Base-by-base conservation (phyloP, 2,113 vertebrate genomes). In the Psilopsiagon aurifrons region DNA sequence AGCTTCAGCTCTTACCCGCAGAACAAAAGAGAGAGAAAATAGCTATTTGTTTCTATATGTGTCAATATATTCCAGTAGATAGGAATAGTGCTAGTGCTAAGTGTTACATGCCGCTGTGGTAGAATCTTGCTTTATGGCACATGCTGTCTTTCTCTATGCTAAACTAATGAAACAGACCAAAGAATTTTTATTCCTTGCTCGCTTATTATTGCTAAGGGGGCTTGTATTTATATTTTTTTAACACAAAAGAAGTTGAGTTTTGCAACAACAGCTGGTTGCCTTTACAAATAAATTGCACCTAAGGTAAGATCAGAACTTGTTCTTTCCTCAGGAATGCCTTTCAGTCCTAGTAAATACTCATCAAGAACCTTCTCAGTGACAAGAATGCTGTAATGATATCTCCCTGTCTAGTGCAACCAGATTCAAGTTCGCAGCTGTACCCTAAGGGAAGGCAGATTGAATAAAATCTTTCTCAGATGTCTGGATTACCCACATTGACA, bases 261-360 rank as follows among this genome's bases (percentile, higher is more conserved):
- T 79, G 27, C 33, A 94, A 47, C 95, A 97, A 92, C 97, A 98
- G 97, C 96, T 95, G 59, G 59, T 97, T 97, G 92, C 92, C 95
- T 98, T 98, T 98, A 97, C 96, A 98, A 97, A 97, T 96, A 97
- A 97, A 97, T 98, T 98, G 98, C 96, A 98, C 93, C 97, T 96
- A 97, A 98, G 94, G 96, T 98, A 98, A 98, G 98, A 98, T 87
- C 90, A 92, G 96, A 97, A 97, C 97, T 94, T 96, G 86, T 98
- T 98, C 84, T 93, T 97, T 97, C 97, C 98, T 97, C 95, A 88
- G 22, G 97, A 98, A 97, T 92, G 93, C 97, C 97, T 97, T 96
- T 92, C 92, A 97, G 96, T 97, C 97, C 97, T 97, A 97, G 97
- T 96, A 97, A 98, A 98, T 97, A 96, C 77, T 95, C 95, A 96